Conservation (phyloP, 2,888 invertebrate genomes). For the Trachelus iudaicus region DNA sequence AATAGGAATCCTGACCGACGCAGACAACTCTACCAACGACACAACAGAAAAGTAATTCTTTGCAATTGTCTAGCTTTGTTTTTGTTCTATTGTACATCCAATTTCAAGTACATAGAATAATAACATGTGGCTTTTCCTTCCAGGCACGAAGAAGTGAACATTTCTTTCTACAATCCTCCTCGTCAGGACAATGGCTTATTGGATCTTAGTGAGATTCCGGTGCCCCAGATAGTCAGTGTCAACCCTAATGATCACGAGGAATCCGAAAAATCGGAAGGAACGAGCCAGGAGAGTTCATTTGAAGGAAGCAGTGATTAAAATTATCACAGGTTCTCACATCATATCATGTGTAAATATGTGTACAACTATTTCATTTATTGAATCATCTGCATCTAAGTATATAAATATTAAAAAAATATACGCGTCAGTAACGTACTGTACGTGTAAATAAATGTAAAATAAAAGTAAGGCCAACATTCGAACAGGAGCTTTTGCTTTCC, state of each 20-base stretch:
- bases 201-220: conserved; percentile 18
- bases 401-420: not conserved
- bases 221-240: conserved; percentile 9
- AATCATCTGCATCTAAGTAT: not conserved
- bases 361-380: not conserved
- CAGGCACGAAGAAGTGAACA: conserved; percentile 20
- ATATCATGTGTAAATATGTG: not conserved
- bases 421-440: not conserved
- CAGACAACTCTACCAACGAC: conserved; percentile 57
- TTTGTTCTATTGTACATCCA: not conserved
- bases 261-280: not conserved
- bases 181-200: conserved; percentile 15
- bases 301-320: not conserved
- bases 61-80: not conserved
- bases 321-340: not conserved
- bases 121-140: not conserved
- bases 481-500: not conserved
- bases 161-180: conserved; percentile 19
- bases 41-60: conserved; percentile 52
- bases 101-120: not conserved
- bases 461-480: not conserved
- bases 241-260: not conserved
- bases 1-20: conserved; percentile 70
- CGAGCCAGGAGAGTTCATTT: not conserved
- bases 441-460: not conserved